A percentile compares a stretch with the other conserved stretches of the same genome.
phyloP scores from a whole-genome alignment of 2,888 invertebrate species.

The Heterodera filipjevi region DNA sequence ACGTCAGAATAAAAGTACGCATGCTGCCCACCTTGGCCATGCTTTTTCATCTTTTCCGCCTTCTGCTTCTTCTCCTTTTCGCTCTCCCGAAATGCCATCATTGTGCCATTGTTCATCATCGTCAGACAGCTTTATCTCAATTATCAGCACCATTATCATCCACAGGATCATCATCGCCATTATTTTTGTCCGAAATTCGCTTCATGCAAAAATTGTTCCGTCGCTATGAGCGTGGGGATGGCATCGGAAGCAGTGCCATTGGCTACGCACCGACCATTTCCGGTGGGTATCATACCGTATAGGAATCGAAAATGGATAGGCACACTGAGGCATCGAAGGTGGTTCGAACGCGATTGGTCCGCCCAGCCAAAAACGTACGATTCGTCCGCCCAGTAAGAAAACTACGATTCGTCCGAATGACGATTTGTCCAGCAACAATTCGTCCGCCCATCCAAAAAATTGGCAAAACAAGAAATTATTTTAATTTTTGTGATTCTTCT shows the following conservation, averaged over 20 bases:
- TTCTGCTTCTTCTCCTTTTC: not conserved
- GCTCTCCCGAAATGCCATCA: not conserved
- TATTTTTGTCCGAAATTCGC: not conserved
- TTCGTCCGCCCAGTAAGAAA: too few relatives aligned
- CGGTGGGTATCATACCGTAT: not conserved
- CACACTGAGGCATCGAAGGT: not conserved
- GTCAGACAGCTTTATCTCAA: not conserved
- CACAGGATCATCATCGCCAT: not conserved
- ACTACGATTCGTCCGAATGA: too few relatives aligned
- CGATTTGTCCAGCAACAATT: too few relatives aligned
- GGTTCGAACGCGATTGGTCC: too few relatives aligned
- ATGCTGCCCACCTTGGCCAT: not conserved
- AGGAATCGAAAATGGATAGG: not conserved
- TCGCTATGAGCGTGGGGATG: not conserved
- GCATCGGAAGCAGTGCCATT: not conserved
- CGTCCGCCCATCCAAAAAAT: too few relatives aligned
- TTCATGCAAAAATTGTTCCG: conserved; percentile 2
- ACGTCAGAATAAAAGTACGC: too few relatives aligned
- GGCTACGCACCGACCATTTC: not conserved
- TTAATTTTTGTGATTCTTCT: too few relatives aligned
- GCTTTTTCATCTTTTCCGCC: not conserved
- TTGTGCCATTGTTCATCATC: not conserved
- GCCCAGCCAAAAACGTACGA: too few relatives aligned
- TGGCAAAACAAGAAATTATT: too few relatives aligned
- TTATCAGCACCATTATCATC: not conserved